phyloP scores from a whole-genome alignment of 2,797 vertebrate species.

The Agapornis canus region DNA sequence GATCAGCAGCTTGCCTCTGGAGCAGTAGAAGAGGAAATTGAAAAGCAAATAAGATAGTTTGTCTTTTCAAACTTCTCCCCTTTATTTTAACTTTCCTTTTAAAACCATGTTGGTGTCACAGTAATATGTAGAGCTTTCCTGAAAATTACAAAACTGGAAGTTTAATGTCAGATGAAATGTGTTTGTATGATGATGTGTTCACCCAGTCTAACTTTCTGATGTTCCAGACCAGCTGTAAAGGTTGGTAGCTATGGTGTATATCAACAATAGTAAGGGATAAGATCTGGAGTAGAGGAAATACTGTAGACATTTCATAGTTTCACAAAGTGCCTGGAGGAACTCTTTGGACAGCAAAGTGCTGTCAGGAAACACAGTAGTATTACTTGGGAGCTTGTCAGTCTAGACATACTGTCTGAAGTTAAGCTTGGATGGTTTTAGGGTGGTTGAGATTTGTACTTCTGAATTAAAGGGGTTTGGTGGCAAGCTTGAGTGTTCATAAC shows the following conservation, averaged over 20 bases:
- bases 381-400: neutral
- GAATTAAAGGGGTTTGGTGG: neutral
- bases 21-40: neutral
- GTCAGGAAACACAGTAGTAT: neutral
- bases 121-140: neutral
- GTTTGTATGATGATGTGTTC: neutral
- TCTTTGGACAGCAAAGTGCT: neutral
- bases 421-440: neutral
- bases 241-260: neutral
- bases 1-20: neutral
- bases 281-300: neutral
- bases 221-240: neutral
- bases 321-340: neutral
- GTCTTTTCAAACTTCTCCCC: no score
- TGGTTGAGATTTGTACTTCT: neutral
- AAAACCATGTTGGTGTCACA: neutral
- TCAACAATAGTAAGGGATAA: neutral
- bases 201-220: rapidly evolving
- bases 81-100: no score
- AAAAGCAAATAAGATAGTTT: neutral
- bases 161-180: neutral
- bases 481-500: neutral
- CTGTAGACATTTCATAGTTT: neutral
- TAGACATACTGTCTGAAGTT: neutral
- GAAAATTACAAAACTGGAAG: neutral